Conservation (phyloP, 2,888 invertebrate genomes). For the Pogonocherus hispidulus region DNA sequence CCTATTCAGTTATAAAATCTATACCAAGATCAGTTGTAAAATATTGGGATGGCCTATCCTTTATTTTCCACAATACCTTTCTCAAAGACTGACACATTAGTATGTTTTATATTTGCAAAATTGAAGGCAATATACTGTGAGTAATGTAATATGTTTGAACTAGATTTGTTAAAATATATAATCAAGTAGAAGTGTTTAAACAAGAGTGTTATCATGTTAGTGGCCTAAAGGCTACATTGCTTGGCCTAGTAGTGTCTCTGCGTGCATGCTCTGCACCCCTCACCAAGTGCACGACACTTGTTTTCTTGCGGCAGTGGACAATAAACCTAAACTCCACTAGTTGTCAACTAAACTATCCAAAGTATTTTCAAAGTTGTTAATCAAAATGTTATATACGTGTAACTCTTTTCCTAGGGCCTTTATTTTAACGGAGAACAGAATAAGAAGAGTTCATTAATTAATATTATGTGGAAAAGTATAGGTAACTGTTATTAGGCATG, state of each 20-base stretch:
- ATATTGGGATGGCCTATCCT: conserved; percentile 16
- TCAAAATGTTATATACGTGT: conserved; percentile 66
- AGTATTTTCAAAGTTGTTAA: conserved; percentile 69
- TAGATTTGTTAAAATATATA: conserved; percentile 64
- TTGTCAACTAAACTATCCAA: conserved; percentile 63
- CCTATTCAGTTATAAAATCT: too few relatives aligned
- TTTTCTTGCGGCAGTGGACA: conserved; percentile 66
- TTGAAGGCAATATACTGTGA: conserved; percentile 66
- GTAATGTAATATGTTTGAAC: conserved; percentile 66
- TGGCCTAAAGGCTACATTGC: conserved; percentile 55
- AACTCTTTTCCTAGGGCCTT: conserved; percentile 44
- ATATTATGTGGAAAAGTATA: not conserved
- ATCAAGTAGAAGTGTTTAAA: conserved; percentile 50
- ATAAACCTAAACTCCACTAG: conserved; percentile 66
- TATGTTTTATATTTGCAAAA: conserved; percentile 64
- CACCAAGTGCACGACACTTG: conserved; percentile 62
- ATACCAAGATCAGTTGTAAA: not conserved
- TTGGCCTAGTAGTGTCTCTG: conserved; percentile 58
- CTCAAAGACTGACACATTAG: conserved; percentile 67
- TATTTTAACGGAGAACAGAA: not conserved
- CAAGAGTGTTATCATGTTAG: conserved; percentile 42
- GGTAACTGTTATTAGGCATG: not conserved
- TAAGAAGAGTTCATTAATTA: not conserved
- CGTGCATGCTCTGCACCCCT: conserved; percentile 54
- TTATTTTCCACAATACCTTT: conserved; percentile 57